Percentiles rank a stretch among this genome's conserved stretches.
Conservation (phyloP, 1,140 invertebrate genomes). For the Macrobrachium rosenbergii region DNA sequence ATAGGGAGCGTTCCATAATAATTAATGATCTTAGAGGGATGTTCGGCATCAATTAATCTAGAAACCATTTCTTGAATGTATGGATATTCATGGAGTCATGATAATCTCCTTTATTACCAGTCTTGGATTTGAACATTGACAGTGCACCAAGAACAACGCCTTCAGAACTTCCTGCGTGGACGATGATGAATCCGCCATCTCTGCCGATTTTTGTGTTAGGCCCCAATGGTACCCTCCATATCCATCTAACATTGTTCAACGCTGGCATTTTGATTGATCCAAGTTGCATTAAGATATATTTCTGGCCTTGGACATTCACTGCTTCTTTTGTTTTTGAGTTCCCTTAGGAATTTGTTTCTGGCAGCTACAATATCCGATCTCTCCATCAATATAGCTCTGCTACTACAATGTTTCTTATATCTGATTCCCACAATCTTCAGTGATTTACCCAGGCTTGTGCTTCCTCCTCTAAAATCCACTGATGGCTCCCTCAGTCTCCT, state of each 20-base stretch:
- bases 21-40: too few species aligned
- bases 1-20: too few species aligned
- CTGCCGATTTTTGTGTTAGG: constrained; percentile 1
- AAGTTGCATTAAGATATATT: constrained; percentile 21
- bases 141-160: constrained; percentile 24
- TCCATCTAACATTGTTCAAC: neutral
- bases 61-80: constrained; percentile 16
- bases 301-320: constrained; percentile 26
- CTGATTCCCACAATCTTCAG: too few species aligned
- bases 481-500: constrained; percentile 16
- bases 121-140: constrained; percentile 13
- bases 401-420: too few species aligned
- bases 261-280: constrained; percentile 3
- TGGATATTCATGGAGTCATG: too few species aligned
- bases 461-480: constrained; percentile 7
- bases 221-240: neutral
- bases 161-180: constrained; percentile 32
- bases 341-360: constrained; percentile 29
- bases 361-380: constrained; percentile 2
- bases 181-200: constrained; percentile 1
- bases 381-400: too few species aligned
- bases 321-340: constrained; percentile 10
- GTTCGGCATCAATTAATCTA: constrained; percentile 1
- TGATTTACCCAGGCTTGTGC: too few species aligned
- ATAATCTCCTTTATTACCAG: too few species aligned